Evolutionary conservation across 2,797 vertebrate genomes (phyloP), one percentile per base, ranked within the genome.

Genomic region (Oreochromis mossambicus): DNA sequence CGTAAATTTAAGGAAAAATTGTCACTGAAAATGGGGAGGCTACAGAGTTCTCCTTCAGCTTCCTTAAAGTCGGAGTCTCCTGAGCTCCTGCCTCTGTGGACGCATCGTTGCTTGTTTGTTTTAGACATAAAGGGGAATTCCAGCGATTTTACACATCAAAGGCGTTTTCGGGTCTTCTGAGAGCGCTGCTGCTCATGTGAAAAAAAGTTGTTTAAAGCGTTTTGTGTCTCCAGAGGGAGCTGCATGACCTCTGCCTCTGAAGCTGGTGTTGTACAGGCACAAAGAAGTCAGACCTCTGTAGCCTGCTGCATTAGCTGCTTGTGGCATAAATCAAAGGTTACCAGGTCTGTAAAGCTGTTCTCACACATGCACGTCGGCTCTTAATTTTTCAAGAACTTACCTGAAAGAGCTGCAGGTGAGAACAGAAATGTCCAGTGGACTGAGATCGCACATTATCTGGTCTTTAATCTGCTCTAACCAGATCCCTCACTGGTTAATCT

Each of bases 381-480:
- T 46, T 43, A 70, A 70, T 32, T 13, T 73, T 32, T 75, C 26
- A 29, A 50, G 43, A 4, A 32, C 68, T 5, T 50, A 50, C 70
- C 70, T 32, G 15, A 32, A 29, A 50, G 7, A 75, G 5, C n/a
- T 52, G n/a, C 51, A 13, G 24, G 41, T 29, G 68, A 73, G 26
- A 75, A 75, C 4, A n/a, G 2, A 48, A 75, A 75, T 5, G 10
- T 0, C 70, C 26, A 50, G 0, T 0, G 26, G 43, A 50, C 43
- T 32, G 26, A 46, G 43, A 50, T 75, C 4, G 1, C 0, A 50
- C 10, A 3, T 75, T 32, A 50, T 3, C 43, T 50, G 43, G 15
- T 32, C 43, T 73, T 48, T 73, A 73, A 73, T 26, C 24, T 19
- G 24, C 68, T 21, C 61, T 38, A 2, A 63, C 2, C 4, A 29